These are phyloP conservation scores for Plutella xylostella DNA, from an alignment of 2,888 invertebrate genomes.

Conservation along the genomic window DNA sequence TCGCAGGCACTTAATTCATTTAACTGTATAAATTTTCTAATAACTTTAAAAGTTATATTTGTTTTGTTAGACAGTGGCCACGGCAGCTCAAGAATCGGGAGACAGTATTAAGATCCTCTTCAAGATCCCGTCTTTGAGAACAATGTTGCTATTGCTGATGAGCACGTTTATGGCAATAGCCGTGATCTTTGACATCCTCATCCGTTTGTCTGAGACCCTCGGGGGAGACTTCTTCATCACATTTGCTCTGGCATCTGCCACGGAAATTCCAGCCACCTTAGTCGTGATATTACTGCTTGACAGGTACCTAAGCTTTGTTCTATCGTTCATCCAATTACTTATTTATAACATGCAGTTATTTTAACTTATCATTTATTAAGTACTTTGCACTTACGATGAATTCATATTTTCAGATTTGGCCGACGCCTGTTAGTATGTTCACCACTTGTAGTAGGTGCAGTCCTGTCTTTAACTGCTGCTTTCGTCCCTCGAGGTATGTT, in stretches of 20 bases:
- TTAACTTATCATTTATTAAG: no score
- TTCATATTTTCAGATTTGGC: conserved; percentile 30
- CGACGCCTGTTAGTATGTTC: conserved; percentile 29
- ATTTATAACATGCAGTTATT: no score
- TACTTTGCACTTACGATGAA: no score
- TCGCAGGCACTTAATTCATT: neutral
- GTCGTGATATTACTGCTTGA: conserved; percentile 26
- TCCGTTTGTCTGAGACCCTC: conserved; percentile 41
- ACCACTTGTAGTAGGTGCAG: conserved; percentile 27
- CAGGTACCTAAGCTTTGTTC: no score
- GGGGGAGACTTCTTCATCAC: conserved; percentile 41
- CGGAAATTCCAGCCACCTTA: conserved; percentile 34
- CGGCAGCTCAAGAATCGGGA: conserved; percentile 24
- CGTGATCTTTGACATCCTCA: conserved; percentile 35
- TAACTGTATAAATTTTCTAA: no score
- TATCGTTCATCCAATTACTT: no score
- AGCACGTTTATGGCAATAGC: conserved; percentile 30
- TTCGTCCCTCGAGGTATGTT: conserved; percentile 30
- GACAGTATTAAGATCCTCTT: conserved; percentile 28
- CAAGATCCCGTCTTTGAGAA: conserved; percentile 26
- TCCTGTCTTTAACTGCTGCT: conserved; percentile 27
- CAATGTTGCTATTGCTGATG: conserved; percentile 26
- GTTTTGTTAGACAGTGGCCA: conserved; percentile 23
- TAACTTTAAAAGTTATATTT: no score
- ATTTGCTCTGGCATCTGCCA: conserved; percentile 35